Evolutionary conservation across 2,888 invertebrate species (phyloP).

Genomic region (Folsomia manolachei): DNA sequence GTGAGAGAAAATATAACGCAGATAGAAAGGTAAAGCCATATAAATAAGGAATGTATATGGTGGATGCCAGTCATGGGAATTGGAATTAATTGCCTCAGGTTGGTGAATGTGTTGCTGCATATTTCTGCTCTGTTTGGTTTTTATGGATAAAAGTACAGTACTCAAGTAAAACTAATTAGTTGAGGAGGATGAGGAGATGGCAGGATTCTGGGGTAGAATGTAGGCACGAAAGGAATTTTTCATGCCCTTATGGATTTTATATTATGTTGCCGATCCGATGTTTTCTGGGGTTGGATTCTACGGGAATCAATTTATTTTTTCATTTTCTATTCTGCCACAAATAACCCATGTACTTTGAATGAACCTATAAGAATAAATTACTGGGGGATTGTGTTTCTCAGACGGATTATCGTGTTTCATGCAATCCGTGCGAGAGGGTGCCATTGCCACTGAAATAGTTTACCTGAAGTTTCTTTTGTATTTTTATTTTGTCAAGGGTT

Average conservation of each 20-base stretch:
- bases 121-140: neutral
- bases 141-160: neutral
- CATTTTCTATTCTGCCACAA: too few relatives aligned
- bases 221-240: slow-evolving; percentile 17
- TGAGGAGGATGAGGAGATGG: neutral
- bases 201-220: neutral
- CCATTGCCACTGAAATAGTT: too few relatives aligned
- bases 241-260: slow-evolving; percentile 4
- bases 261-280: neutral
- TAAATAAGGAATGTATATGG: neutral
- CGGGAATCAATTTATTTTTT: slow-evolving; percentile 13
- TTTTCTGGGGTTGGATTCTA: neutral
- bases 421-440: too few relatives aligned
- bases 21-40: neutral
- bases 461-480: neutral
- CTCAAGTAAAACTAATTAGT: slow-evolving; percentile 7
- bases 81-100: slow-evolving; percentile 20
- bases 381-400: neutral
- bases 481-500: neutral
- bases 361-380: neutral
- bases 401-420: neutral
- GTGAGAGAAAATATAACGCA: too few relatives aligned
- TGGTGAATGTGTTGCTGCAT: slow-evolving; percentile 2
- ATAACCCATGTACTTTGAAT: too few relatives aligned
- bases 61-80: slow-evolving; percentile 11